Base-by-base conservation (phyloP, 2,113 vertebrate genomes). In the Odontesthes bonariensis region DNA sequence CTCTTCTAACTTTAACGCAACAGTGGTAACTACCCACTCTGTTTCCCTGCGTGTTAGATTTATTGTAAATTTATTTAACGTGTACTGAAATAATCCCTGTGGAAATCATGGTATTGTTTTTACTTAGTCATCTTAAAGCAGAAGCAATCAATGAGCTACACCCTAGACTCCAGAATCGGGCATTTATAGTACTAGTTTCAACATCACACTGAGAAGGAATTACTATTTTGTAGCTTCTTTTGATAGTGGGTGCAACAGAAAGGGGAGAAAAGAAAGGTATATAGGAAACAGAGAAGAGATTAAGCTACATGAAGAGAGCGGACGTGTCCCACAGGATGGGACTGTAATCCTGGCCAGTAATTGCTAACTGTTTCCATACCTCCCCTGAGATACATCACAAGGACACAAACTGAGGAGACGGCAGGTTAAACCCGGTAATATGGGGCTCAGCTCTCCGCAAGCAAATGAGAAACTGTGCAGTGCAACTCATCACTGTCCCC, bases 141-240 rank as follows among this genome's bases (percentile, higher is more conserved):
- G 5, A 9, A 16, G 6, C 6, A 56, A 69, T 65, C 33, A 51
- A 68, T 78, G 71, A 94, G 27, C 27, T 27, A 3, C 27, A 27
- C 27, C 27, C 27, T 27, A 27, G 93, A 93, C 94, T 94, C 92
- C 86, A 94, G 51, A 13, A 33, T 17, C 49, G 35, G 31, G 3
- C 0, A 35, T 11, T 63, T 17, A 19, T 1, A 53, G 54, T 52
- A 57, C n/a, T 66, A 49, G 27, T 55, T 69, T 58, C 33, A 57
- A 19, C 46, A 52, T 61, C 59, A 65, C 46, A 60, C 55, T 67
- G 13, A 55, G 60, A 38, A 33, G 16, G 33, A 46, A 58, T 42
- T 58, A 69, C 14, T 59, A 14, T 59, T 81, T 46, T 54, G 23
- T 23, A 51, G 38, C 19, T 22, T 42, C 23, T 67, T 68, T 69